Conservation (phyloP, 1,140 invertebrate genomes). For the Pectinophora gossypiella region DNA sequence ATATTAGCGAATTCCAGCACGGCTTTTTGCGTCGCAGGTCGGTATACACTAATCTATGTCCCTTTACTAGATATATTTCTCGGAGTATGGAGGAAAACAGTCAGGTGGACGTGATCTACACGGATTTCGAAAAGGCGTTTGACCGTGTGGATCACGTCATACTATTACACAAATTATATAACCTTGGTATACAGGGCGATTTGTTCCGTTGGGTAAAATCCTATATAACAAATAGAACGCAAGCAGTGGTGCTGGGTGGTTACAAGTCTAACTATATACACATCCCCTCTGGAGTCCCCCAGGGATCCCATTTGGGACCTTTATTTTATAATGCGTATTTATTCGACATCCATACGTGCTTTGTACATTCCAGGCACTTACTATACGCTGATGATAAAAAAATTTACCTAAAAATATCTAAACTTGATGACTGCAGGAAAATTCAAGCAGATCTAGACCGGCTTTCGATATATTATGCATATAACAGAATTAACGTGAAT, state of each 20-base stretch:
- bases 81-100: conserved; percentile 15
- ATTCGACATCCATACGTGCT: conserved; percentile 9
- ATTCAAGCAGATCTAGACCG: neutral
- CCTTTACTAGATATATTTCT: conserved; percentile 21
- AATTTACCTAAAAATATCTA: conserved; percentile 10
- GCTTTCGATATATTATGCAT: neutral
- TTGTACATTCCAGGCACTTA: neutral
- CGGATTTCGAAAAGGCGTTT: conserved; percentile 42
- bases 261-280: conserved; percentile 9
- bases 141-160: conserved; percentile 28
- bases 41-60: conserved; percentile 6
- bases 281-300: conserved; percentile 17
- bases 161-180: conserved; percentile 16
- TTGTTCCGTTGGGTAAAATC: conserved; percentile 20
- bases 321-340: conserved; percentile 13
- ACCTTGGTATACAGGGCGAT: conserved; percentile 18
- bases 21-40: neutral
- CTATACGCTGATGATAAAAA: conserved; percentile 15
- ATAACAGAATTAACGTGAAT: neutral
- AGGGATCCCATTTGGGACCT: conserved; percentile 15
- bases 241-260: conserved; percentile 19
- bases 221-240: conserved; percentile 15
- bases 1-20: neutral
- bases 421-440: neutral
- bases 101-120: conserved; percentile 38